Evolutionary conservation across 2,797 vertebrate genomes (phyloP).

Genomic region (Nyctalus aviator): DNA sequence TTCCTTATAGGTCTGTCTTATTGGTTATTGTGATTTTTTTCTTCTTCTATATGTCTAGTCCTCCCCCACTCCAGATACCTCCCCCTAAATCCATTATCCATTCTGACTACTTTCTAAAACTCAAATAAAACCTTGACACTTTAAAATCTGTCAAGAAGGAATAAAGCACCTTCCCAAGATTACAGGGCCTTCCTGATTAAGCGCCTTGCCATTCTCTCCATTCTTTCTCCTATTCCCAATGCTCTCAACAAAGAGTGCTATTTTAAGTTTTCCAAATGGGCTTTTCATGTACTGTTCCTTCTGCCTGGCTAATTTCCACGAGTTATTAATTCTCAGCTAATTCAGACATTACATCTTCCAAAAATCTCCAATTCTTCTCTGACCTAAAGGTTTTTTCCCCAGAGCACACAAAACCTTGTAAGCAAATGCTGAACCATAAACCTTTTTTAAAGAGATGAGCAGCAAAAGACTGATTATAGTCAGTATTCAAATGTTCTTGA

Average conservation of each 20-base stretch:
- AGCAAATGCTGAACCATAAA: neutral
- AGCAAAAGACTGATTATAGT: neutral
- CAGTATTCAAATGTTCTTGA: constrained; percentile 39
- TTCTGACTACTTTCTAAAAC: neutral
- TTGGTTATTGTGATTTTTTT: neutral
- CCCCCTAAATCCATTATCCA: neutral
- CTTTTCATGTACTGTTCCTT: constrained; percentile 29
- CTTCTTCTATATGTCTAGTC: neutral
- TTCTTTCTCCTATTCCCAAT: neutral
- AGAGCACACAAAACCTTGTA: neutral
- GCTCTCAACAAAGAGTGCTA: neutral
- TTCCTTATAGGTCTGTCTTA: neutral
- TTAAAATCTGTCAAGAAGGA: constrained; percentile 39
- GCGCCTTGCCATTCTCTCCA: neutral
- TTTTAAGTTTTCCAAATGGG: constrained; percentile 19
- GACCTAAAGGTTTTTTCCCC: neutral
- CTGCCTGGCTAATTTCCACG: constrained; percentile 29
- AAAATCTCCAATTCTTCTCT: constrained; percentile 31
- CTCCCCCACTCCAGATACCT: neutral
- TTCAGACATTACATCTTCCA: neutral
- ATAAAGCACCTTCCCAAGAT: constrained; percentile 46
- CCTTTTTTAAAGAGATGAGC: constrained; percentile 31
- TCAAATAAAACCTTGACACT: constrained; percentile 35
- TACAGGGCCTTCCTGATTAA: neutral
- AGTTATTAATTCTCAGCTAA: constrained; percentile 62